Evolutionary conservation across 2,797 vertebrate genomes (phyloP).

Genomic region (Tympanoctomys barrerae): DNA sequence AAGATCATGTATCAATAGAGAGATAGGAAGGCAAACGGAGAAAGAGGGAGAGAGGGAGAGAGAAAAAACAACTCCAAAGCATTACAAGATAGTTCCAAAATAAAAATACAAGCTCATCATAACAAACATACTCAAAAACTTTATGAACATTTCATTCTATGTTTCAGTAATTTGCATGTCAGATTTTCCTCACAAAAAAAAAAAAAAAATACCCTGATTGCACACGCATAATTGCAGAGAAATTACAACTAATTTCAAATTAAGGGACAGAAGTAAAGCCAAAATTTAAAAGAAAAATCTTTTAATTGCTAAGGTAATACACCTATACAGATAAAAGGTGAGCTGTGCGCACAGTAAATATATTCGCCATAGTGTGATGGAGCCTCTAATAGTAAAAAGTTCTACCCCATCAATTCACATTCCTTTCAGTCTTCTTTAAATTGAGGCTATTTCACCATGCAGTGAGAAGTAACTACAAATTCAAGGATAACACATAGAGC

Average conservation of each 20-base stretch:
- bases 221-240: background rate
- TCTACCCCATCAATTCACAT: background rate
- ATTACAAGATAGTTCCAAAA: slow-evolving; percentile 37
- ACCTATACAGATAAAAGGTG: background rate
- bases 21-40: rapidly evolving
- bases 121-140: slow-evolving; percentile 25
- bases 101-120: slow-evolving; percentile 2
- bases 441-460: background rate
- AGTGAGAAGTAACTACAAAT: background rate
- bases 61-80: background rate
- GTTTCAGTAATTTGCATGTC: background rate
- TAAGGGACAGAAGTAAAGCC: background rate
- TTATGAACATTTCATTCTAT: background rate
- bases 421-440: background rate
- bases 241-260: slow-evolving; percentile 35
- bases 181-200: background rate
- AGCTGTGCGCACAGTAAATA: background rate
- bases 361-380: too few relatives aligned
- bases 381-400: background rate
- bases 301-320: background rate
- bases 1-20: background rate
- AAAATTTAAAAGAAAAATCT: background rate
- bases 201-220: background rate
- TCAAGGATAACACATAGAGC: background rate
- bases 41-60: rapidly evolving